Base-by-base conservation (phyloP, 2,113 vertebrate species). In the Grallaria varia region DNA sequence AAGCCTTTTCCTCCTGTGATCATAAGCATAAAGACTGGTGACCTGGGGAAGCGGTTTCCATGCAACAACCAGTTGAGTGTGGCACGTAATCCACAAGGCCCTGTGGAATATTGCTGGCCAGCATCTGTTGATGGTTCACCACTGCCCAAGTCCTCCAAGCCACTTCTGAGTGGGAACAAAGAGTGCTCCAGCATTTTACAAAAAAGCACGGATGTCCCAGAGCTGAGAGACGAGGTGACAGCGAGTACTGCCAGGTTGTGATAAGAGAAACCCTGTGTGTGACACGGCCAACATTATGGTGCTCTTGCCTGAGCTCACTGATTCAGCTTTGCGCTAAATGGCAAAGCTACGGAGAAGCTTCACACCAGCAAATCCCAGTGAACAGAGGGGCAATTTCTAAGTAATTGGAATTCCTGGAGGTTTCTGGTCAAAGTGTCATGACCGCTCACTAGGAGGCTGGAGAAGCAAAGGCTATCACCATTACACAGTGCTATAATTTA, bases 1-100 rank as follows among this genome's bases (percentile, higher is more conserved):
- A 74, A 78, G 22, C 3, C 20, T 91, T 78, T 82, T 56, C 20
- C 62, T 76, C 16, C 20, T 53, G 62, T 23, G 44, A 53, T 22
- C 2, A 1, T 56, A 52, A 87, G 52, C 47, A 67, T 37, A 30
- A 72, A 10, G 47, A 23, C 10, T 27, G 22, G n/a, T 44, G 31
- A 69, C 40, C 44, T 75, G 33, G 22, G 31, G 5, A 58, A 81
- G 56, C 24, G 66, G 27, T 28, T 42, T 42, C 62, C 4, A 2
- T 2, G 8, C 2, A 5, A 35, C 39, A 39, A 45, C 45, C 5
- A 5, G 37, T 0, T 62, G 45, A 75, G 21, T 28, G 37, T 8
- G 15, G 21, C 40, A 31, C 25, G 18, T 83, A 24, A 8, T 83
- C 28, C 49, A 73, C 24, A 19, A 47, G 22, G 6, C 15, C 17